phyloP scores from a whole-genome alignment of 2,797 vertebrate species.

The Strix occidentalis region DNA sequence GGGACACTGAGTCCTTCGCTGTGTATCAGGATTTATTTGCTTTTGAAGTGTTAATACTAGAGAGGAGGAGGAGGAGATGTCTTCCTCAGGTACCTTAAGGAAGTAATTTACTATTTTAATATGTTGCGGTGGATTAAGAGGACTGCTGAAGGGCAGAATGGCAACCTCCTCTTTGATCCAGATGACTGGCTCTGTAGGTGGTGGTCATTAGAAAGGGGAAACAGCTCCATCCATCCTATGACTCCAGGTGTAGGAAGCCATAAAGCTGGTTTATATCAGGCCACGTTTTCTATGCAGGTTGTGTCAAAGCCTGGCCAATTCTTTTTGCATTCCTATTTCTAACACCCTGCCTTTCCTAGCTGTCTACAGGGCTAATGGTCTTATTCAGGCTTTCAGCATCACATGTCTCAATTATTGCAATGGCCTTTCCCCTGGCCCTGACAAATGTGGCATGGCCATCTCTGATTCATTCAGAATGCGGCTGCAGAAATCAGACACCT shows the following conservation, averaged over 20 bases:
- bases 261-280: not conserved
- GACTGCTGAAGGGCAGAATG: not conserved
- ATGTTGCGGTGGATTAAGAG: conserved; percentile 14
- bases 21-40: conserved; percentile 38
- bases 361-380: not conserved
- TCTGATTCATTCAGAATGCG: not conserved
- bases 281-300: not conserved
- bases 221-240: not conserved
- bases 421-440: not conserved
- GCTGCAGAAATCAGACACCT: not conserved
- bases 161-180: conserved; percentile 6
- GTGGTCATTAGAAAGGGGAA: not conserved
- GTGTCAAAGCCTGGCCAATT: not conserved
- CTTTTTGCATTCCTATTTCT: not conserved
- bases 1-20: not conserved
- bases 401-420: not conserved
- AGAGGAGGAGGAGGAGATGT: not conserved
- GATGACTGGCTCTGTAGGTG: not conserved
- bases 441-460: not conserved
- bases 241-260: not conserved
- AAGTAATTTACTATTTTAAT: not conserved
- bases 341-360: fast-evolving
- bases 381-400: not conserved
- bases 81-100: not conserved
- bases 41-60: conserved; percentile 33